Conservation (phyloP, 1,140 invertebrate genomes). For the Agraylea sexmaculata region DNA sequence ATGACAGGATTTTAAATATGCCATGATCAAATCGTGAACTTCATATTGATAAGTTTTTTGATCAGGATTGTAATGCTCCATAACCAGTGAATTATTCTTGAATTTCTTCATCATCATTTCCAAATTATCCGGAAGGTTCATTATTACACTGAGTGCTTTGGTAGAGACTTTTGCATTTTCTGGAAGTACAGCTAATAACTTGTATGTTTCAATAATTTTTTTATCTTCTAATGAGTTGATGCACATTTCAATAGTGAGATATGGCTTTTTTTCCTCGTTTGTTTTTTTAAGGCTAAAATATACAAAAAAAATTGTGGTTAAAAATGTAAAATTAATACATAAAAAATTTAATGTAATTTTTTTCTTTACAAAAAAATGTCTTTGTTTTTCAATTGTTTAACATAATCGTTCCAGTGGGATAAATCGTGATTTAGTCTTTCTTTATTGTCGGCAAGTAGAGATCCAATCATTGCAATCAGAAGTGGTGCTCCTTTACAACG, state of each 20-base stretch:
- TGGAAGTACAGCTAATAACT: conserved; percentile 13
- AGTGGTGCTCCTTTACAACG: conserved; percentile 52
- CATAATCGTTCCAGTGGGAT: conserved; percentile 47
- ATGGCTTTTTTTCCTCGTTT: conserved; percentile 4
- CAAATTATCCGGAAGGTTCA: conserved; percentile 2
- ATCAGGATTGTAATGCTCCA: conserved; percentile 15
- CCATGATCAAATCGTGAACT: conserved; percentile 17
- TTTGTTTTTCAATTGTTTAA: conserved; percentile 38
- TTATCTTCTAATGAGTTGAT: conserved; percentile 13
- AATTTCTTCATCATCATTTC: conserved; percentile 10
- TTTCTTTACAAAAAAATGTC: conserved; percentile 17
- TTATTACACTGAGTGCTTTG: conserved; percentile 11
- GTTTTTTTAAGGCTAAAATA: conserved; percentile 5
- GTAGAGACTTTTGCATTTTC: conserved; percentile 16
- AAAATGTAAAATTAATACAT: background rate
- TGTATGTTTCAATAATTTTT: conserved; percentile 5
- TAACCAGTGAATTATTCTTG: conserved; percentile 15
- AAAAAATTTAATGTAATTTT: background rate
- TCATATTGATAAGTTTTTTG: conserved; percentile 17
- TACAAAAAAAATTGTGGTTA: background rate
- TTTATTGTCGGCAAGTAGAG: conserved; percentile 46
- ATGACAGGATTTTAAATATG: conserved; percentile 10
- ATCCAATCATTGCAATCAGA: conserved; percentile 48
- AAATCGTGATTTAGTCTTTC: conserved; percentile 37
- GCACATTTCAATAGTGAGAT: conserved; percentile 11